These are phyloP conservation scores for Ornithoptera alexandrae DNA, from an alignment of 2,888 invertebrate species.

Conservation along the genomic window DNA sequence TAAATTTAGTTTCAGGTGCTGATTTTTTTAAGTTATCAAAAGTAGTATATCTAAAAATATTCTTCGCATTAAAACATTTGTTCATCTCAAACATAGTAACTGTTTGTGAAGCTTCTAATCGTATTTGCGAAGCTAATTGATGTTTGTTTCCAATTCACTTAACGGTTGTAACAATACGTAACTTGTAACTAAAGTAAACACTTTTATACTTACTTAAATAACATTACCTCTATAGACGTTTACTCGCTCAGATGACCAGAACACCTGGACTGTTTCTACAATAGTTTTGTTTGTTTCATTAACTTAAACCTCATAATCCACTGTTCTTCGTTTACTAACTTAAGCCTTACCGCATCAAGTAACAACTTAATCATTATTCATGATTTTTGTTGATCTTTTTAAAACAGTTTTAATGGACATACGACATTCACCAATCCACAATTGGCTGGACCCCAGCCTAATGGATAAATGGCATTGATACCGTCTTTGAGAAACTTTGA, in stretches of 20 bases:
- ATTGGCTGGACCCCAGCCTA: too few relatives aligned
- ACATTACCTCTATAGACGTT: not conserved
- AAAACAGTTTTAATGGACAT: too few relatives aligned
- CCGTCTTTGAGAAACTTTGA: too few relatives aligned
- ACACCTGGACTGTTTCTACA: too few relatives aligned
- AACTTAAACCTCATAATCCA: not conserved
- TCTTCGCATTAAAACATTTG: not conserved
- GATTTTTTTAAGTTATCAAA: not conserved
- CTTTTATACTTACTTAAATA: not conserved
- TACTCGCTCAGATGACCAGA: too few relatives aligned
- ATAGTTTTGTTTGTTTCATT: not conserved
- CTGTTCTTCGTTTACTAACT: not conserved
- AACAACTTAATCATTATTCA: too few relatives aligned
- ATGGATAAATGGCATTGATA: too few relatives aligned
- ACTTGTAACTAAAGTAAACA: not conserved
- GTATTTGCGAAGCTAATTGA: conserved; percentile 1
- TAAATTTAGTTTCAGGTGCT: too few relatives aligned
- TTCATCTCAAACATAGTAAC: not conserved
- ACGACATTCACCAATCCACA: too few relatives aligned
- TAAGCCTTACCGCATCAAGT: not conserved
- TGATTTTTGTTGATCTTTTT: too few relatives aligned
- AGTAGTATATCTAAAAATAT: not conserved
- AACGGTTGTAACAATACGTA: not conserved
- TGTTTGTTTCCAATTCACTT: not conserved
- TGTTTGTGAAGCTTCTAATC: not conserved